These are phyloP conservation scores for Nesometra sesokonis DNA, from an alignment of 35 echinoderm and acorn worm species.

Conservation along the genomic window DNA sequence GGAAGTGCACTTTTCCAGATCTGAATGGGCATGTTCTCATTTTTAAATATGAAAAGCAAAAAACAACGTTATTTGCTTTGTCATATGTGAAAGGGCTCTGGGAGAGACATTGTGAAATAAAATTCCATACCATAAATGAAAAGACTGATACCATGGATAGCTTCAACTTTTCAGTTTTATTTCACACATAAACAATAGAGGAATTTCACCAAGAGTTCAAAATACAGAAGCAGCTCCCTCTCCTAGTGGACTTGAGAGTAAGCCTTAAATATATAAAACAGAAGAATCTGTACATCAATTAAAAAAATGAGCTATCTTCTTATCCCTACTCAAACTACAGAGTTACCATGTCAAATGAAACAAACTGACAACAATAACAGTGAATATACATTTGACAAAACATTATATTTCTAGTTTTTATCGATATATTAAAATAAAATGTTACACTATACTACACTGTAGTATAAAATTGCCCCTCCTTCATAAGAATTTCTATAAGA, in stretches of 20 bases:
- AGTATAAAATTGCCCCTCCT: too few relatives aligned
- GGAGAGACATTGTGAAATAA: too few relatives aligned
- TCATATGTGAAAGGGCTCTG: too few relatives aligned
- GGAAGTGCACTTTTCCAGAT: too few relatives aligned
- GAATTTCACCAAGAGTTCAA: neutral
- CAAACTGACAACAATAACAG: too few relatives aligned
- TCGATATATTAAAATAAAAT: too few relatives aligned
- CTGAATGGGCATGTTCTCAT: too few relatives aligned
- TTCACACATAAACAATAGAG: neutral
- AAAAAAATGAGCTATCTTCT: neutral
- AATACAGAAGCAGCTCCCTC: neutral
- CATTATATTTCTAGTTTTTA: neutral
- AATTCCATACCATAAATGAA: neutral
- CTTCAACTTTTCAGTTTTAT: neutral
- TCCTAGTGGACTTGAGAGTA: neutral
- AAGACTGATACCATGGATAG: neutral
- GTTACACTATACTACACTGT: too few relatives aligned
- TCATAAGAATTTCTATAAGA: too few relatives aligned
- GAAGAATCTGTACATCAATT: neutral
- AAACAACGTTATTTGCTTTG: too few relatives aligned
- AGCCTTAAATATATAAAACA: neutral
- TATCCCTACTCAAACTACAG: neutral
- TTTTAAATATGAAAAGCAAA: too few relatives aligned
- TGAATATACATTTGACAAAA: neutral
- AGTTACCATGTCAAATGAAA: neutral